These are phyloP conservation scores for Oscarella lobularis DNA, from an alignment of 37 sponge, comb jelly and placozoan species.

Conservation along the genomic window DNA sequence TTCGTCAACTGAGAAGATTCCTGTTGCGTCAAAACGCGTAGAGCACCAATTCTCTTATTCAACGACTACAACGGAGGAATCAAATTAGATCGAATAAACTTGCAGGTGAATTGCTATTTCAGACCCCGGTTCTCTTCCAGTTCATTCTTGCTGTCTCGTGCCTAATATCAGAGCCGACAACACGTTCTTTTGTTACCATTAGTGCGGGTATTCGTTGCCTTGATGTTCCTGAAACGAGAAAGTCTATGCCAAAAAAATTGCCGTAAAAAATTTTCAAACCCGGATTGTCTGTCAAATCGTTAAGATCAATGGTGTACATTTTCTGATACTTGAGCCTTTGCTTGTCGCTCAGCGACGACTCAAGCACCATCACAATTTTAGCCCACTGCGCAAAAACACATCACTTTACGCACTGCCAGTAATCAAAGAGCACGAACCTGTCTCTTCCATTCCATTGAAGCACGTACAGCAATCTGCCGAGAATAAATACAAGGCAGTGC, in stretches of 20 bases:
- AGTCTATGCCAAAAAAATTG: background rate
- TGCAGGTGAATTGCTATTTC: background rate
- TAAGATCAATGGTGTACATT: background rate
- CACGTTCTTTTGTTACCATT: background rate
- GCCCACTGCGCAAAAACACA: constrained; percentile 3
- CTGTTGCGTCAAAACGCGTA: background rate
- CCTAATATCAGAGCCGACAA: background rate
- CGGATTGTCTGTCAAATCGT: background rate
- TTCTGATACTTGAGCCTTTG: background rate
- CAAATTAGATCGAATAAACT: too few relatives aligned
- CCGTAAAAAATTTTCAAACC: background rate
- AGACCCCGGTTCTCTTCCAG: background rate
- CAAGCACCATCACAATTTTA: background rate
- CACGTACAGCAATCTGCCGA: background rate
- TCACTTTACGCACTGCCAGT: background rate
- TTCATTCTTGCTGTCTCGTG: background rate
- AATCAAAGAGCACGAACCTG: background rate
- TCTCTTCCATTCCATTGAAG: background rate
- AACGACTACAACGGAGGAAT: background rate
- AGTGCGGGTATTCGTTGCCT: background rate
- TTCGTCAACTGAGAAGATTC: background rate
- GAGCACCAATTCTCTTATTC: background rate
- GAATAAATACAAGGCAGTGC: background rate
- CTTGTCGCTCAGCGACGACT: background rate
- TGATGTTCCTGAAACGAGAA: background rate